Evolutionary conservation across 2,113 vertebrate species (phyloP), one percentile per base, ranked within the genome.

Genomic region (Heptranchias perlo): DNA sequence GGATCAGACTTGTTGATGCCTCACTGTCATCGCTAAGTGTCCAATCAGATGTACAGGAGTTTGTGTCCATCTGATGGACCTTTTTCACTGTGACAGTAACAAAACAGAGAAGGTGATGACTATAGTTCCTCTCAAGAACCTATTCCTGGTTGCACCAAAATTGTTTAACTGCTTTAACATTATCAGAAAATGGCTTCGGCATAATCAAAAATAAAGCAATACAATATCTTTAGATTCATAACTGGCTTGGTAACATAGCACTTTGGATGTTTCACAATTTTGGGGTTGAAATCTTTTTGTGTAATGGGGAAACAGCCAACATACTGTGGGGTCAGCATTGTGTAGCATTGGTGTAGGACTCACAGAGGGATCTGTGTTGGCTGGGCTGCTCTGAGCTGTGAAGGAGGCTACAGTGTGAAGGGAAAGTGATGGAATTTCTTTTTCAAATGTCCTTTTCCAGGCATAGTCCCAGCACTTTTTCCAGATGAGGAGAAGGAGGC

Each of bases 391-490:
- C 82, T 86, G 21, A 47, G 18, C 7, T 87, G 25, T 49, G 47
- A 92, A 39, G 14, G 76, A 82, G 39, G n/a, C 35, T 62, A 6
- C 5, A 92, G 31, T 0, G 7, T 62, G 54, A 92, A 62, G 39
- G 35, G 14, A n/a, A 39, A 62, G 14, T 62, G 16, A 92, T 61
- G 44, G 49, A n/a, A 62, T 54, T 39, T 96, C 18, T 76, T 52
- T n/a, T 35, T 13, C 62, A 35, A 69, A 65, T 39, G 13, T 84
- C 58, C 61, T 95, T 76, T 96, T 93, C 13, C 95, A 99, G 99
- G 99, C 78, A 99, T 99, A 10, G 98, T 99, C 86, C 99, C 99
- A 64, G 99, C 99, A 0, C 98, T 99, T 96, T 99, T 99, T 96
- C 96, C 98, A 2, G 99, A 99, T 47, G 99, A 99, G 84, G 99